Evolutionary conservation across 1,140 invertebrate species (phyloP).

Genomic region (Drosophila seguyi): DNA sequence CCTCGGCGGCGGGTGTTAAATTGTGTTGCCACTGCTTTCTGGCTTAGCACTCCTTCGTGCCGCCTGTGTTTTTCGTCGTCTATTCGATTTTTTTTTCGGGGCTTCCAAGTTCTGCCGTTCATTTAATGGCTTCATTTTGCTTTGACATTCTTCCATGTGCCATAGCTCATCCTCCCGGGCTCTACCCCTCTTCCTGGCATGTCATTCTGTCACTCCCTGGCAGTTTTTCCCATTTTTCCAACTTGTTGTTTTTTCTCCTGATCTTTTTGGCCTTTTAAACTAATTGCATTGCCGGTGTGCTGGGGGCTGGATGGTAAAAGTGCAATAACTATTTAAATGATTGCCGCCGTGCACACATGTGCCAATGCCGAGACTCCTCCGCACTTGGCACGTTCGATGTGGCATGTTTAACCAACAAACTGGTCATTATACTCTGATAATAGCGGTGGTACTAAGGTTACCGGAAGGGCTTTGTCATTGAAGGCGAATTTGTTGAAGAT

Average conservation of each 20-base stretch:
- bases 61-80: conserved; percentile 27
- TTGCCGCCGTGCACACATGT: conserved; percentile 51
- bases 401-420: conserved; percentile 23
- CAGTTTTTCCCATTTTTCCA: conserved; percentile 12
- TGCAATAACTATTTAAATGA: conserved; percentile 83
- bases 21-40: conserved; percentile 64
- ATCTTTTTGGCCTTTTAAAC: conserved; percentile 77
- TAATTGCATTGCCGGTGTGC: conserved; percentile 76
- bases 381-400: conserved; percentile 31
- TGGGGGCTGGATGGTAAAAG: conserved; percentile 53
- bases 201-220: conserved; percentile 63
- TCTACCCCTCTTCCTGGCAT: conserved; percentile 27
- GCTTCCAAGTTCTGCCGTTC: conserved; percentile 73
- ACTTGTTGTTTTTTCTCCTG: conserved; percentile 4
- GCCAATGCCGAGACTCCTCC: conserved; percentile 23
- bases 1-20: conserved; percentile 65
- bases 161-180: conserved; percentile 32
- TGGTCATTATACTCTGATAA: conserved; percentile 28
- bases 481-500: background rate
- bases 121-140: conserved; percentile 82
- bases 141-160: conserved; percentile 76
- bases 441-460: background rate
- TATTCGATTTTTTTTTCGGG: conserved; percentile 39
- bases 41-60: conserved; percentile 48
- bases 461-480: background rate